phyloP scores from a whole-genome alignment of 2,113 vertebrate genomes.

The Steatornis caripensis region DNA sequence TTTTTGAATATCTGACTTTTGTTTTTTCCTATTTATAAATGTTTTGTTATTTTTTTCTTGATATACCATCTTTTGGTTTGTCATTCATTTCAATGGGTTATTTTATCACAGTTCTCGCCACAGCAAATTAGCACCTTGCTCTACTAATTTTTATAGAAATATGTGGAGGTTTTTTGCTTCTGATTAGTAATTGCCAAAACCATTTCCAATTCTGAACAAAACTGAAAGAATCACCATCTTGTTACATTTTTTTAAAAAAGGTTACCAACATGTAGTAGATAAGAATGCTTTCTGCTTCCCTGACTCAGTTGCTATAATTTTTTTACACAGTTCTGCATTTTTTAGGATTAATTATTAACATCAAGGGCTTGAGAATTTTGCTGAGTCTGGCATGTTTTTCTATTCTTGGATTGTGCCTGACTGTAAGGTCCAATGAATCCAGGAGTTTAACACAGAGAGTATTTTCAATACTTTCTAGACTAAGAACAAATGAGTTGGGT shows the following conservation, averaged over 20 bases:
- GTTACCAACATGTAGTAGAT: not conserved
- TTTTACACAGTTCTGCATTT: not conserved
- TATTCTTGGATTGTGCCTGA: not conserved
- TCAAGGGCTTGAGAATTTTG: not conserved
- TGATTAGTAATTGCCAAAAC: not conserved
- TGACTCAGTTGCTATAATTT: not conserved
- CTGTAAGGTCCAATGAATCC: not conserved
- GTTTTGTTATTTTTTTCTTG: not conserved
- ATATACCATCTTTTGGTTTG: not conserved
- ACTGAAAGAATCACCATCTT: not conserved
- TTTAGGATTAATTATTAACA: constrained; percentile 27
- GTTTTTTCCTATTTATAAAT: not conserved
- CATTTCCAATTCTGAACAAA: not conserved
- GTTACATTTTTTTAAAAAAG: not conserved
- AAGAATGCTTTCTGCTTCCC: not conserved
- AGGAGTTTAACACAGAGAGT: not conserved
- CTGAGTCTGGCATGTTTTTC: not conserved
- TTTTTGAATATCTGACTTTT: not conserved
- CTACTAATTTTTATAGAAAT: not conserved
- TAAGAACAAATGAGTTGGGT: not conserved
- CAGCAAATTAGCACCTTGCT: not conserved
- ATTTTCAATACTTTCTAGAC: not conserved
- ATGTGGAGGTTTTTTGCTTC: not conserved
- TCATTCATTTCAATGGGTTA: not conserved
- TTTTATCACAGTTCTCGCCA: not conserved